A percentile compares a stretch with the other conserved stretches of the same genome.
Conservation (phyloP, 2,888 invertebrate genomes). For the Ditula angustiorana region DNA sequence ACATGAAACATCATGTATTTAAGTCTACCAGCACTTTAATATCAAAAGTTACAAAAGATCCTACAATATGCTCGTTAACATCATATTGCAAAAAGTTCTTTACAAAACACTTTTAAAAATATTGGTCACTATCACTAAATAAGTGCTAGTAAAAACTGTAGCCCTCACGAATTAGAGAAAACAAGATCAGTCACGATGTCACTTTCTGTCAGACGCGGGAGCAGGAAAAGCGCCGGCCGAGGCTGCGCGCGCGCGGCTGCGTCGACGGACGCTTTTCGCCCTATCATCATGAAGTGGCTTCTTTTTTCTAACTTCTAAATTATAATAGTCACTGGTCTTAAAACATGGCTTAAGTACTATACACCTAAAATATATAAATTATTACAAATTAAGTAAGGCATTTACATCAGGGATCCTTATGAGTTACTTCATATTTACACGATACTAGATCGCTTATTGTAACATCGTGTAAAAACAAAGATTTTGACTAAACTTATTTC, state of each 20-base stretch:
- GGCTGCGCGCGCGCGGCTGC: conserved; percentile 53
- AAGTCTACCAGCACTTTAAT: conserved; percentile 82
- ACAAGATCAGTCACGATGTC: conserved; percentile 67
- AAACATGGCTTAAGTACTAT: conserved; percentile 86
- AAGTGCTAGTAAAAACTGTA: conserved; percentile 73
- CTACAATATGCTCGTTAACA: conserved; percentile 72
- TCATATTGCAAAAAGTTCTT: conserved; percentile 75
- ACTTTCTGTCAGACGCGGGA: conserved; percentile 77
- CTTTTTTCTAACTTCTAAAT: conserved; percentile 75
- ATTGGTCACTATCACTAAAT: conserved; percentile 70
- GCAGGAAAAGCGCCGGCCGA: conserved; percentile 74
- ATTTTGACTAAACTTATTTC: conserved; percentile 83
- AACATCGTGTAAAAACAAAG: conserved; percentile 83
- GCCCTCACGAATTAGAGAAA: conserved; percentile 76
- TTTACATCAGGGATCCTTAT: conserved; percentile 84
- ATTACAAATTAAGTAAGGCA: conserved; percentile 86
- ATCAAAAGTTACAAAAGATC: conserved; percentile 84
- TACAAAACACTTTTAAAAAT: conserved; percentile 72
- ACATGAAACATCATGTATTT: conserved; percentile 53
- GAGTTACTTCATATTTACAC: conserved; percentile 78
- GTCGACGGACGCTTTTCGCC: conserved; percentile 74
- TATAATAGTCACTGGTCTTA: conserved; percentile 85
- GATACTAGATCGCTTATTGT: conserved; percentile 71
- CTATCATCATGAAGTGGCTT: conserved; percentile 63
- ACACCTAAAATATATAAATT: conserved; percentile 86